These are phyloP conservation scores for Zhengitettix transpicula DNA, from an alignment of 2,888 invertebrate genomes.

Conservation along the genomic window DNA sequence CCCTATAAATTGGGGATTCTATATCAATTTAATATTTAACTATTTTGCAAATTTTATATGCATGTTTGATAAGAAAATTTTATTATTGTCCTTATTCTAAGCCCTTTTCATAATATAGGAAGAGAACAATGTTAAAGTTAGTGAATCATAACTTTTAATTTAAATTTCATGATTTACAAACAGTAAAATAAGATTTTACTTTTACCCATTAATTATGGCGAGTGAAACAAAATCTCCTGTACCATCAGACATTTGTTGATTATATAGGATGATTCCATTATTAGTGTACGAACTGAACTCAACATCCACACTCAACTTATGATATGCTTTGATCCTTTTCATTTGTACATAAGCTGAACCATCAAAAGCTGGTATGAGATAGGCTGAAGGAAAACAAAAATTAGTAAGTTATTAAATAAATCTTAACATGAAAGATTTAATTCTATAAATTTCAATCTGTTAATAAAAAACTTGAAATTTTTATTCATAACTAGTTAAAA, in stretches of 20 bases:
- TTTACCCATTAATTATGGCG: conserved; percentile 57
- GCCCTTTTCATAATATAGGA: too few relatives aligned
- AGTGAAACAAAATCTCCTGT: conserved; percentile 74
- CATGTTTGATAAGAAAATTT: too few relatives aligned
- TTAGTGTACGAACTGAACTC: conserved; percentile 69
- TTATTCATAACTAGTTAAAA: too few relatives aligned
- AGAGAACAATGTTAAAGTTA: too few relatives aligned
- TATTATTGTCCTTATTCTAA: too few relatives aligned
- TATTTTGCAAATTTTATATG: too few relatives aligned
- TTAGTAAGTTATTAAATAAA: not conserved
- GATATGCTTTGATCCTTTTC: conserved; percentile 62
- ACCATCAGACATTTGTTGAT: conserved; percentile 67
- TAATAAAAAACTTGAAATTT: too few relatives aligned
- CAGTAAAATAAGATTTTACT: not conserved
- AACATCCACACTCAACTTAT: conserved; percentile 69
- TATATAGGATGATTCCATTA: conserved; percentile 70
- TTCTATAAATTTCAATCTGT: too few relatives aligned
- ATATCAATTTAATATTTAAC: too few relatives aligned
- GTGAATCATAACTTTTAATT: too few relatives aligned
- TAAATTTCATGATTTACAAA: not conserved
- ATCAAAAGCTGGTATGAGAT: conserved; percentile 54
- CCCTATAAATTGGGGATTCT: too few relatives aligned
- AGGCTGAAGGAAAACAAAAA: conserved; percentile 19
- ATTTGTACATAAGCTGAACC: conserved; percentile 63
- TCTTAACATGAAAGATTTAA: conserved; percentile 8